Evolutionary conservation across 1,140 invertebrate species (phyloP), one percentile per base, ranked within the genome.

Genomic region (Drosophila prosaltans): DNA sequence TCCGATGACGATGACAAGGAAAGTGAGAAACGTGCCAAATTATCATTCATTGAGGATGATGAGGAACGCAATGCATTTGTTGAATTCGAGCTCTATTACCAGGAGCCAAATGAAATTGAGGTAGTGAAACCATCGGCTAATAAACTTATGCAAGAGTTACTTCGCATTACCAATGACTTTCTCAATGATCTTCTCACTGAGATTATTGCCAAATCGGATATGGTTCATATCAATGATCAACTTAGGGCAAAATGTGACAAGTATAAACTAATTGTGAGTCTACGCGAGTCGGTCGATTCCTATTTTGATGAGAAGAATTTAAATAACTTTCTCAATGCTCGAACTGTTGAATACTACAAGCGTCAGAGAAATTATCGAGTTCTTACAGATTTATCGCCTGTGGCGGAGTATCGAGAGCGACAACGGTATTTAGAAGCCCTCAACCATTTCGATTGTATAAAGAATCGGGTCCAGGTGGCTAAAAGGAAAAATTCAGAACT

Each of bases 331-430:
- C 51, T 85, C 1, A 55, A 51, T 24, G 1, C 0, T 1, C 84
- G 84, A 6, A n/a, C 81, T 8, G 3, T 5, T 0, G 81, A 85
- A 0, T 76, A 75, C 28, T 65, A n/a, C 36, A 86, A 72, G 8
- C 78, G 81, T 1, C 2, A 2, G 2, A 66, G 45, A n/a, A 86
- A 78, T 36, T 3, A 0, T 9, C 65, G 81, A 0, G 51, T 28
- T 0, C 63, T 81, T 9, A 0, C 3, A 0, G 2, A 2, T 0
- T 10, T 64, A 0, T 0, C 45, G 0, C 7, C 21, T 0, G 0
- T 0, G 0, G 48, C 55, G 1, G 1, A 6, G 1, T 2, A 9
- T 0, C 41, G 21, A 3, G 66, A 45, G 4, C 1, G 0, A 1
- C 1, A 1, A 0, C 48, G 78, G 8, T 81, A 86, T 40, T 0